Conservation (phyloP, 2,797 vertebrate species). For the Natrix natrix region DNA sequence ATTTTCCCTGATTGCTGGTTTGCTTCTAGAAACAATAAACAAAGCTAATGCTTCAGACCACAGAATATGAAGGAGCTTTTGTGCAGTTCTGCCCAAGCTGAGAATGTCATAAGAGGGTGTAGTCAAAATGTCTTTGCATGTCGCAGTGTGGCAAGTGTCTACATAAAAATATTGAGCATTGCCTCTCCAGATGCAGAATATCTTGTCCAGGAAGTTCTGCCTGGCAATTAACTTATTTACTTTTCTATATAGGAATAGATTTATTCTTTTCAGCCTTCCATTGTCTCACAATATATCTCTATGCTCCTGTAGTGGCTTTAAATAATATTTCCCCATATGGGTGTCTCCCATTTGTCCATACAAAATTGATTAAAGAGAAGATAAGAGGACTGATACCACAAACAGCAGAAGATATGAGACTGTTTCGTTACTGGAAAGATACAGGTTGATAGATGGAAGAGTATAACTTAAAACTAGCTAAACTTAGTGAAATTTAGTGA, state of each 20-base stretch:
- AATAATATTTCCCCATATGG: neutral
- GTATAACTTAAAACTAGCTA: no score
- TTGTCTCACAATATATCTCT: neutral
- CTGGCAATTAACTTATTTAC: neutral
- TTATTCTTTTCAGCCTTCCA: neutral
- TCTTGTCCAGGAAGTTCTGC: neutral
- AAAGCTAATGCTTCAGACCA: neutral
- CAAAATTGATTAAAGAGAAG: no score
- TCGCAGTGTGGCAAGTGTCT: neutral
- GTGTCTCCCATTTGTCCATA: neutral
- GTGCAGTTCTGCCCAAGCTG: neutral
- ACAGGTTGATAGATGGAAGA: no score
- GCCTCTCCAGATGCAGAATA: neutral
- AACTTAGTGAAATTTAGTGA: no score
- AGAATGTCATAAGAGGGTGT: neutral
- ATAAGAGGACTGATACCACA: no score
- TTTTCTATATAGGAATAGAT: neutral
- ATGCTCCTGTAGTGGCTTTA: neutral
- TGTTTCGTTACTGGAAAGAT: no score
- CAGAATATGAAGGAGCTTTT: neutral
- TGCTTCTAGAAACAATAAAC: neutral
- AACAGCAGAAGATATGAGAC: no score
- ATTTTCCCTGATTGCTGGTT: neutral
- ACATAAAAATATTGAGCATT: neutral
- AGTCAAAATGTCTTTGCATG: neutral